Evolutionary conservation across 1,140 invertebrate species (phyloP), one percentile per base, ranked within the genome.

Genomic region (Drosophila suzukii): DNA sequence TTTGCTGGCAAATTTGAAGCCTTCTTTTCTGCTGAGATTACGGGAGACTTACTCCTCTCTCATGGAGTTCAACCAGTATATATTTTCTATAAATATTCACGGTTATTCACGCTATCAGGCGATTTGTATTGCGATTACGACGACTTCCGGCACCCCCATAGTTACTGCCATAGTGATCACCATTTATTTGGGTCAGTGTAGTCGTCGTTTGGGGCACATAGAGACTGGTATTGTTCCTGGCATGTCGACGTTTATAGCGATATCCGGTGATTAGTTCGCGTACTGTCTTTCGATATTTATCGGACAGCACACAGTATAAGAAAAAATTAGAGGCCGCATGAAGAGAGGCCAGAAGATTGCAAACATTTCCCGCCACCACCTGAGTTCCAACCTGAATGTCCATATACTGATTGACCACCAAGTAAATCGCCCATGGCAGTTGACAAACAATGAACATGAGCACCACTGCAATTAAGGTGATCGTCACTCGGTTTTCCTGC

Each of bases 321-420:
- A 97, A 93, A 92, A 97, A 97, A 92, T 97, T 97, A 3, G 93
- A 94, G 12, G 95, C 94, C 3, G 96, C 95, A 92, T 97, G 97
- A 38, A 96, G 92, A 34, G 94, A 94, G 7, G 95, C 93, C 17
- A 97, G 92, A 20, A 96, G 93, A 91, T 97, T 97, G 90, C 94
- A 96, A 27, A 97, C 94, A 92, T 96, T 97, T 8, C 95, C 95
- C 3, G 95, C 80, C 8, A 92, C 65, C 36, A 53, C 15, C 46
- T 86, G 78, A n/a, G 88, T 66, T 53, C 85, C 81, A n/a, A 11
- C 0, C 27, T 85, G 81, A 6, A 92, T 85, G 0, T 75, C 17
- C 46, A 78, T 59, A 17, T 83, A 75, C 41, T 84, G 78, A 13
- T 51, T 57, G 10, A 91, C 41, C 32, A 92, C 77, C 55, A 92